Evolutionary conservation across 1,140 invertebrate genomes (phyloP), one percentile per base, ranked within the genome.

Genomic region (Anadara kagoshimensis): DNA sequence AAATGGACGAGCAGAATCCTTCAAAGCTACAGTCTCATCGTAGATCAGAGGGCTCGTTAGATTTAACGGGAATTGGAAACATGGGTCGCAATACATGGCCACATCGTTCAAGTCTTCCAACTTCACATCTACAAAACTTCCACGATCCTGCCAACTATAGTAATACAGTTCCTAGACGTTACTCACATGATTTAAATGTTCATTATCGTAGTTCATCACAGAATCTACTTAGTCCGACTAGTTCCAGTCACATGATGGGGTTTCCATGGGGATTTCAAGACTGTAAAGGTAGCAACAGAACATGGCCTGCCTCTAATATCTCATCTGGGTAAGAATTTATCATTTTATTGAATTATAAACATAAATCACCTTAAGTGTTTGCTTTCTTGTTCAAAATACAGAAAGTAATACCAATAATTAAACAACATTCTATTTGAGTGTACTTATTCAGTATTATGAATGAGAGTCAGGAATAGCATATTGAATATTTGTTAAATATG

Each of bases 11-110:
- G 2, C n/a, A 54, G 41, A 43, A 47, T 36, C 24, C 68, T n/a
- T 43, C 44, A 51, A 65, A 57, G 18, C 24, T 64, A 43, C 63
- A 68, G 29, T 51, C 77, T 18, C 85, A 87, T 49, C 69, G 83
- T 24, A 71, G 80, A 24, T 86, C 84, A 45, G 85, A 87, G 36
- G 84, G 85, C 10, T 83, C 82, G 20, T 61, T 87, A n/a, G 84
- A 87, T 18, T 76, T 80, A 53, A 63, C 71, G 16, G 59, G 57
- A 16, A 44, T 67, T 43, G 64, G 63, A 18, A 29, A 63, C 1
- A 62, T 75, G 67, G 76, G 78, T 20, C 76, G 75, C 18, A 83
- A 81, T 43, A 79, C 80, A 4, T 83, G 83, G 79, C 77, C 77
- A 14, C 78, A 86, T 59, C 79, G 83, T 20, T 76, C 84, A 53